Percentiles rank a stretch among this genome's conserved stretches.
Evolutionary conservation across 2,113 vertebrate genomes (phyloP).

Genomic region (Passer montanus): DNA sequence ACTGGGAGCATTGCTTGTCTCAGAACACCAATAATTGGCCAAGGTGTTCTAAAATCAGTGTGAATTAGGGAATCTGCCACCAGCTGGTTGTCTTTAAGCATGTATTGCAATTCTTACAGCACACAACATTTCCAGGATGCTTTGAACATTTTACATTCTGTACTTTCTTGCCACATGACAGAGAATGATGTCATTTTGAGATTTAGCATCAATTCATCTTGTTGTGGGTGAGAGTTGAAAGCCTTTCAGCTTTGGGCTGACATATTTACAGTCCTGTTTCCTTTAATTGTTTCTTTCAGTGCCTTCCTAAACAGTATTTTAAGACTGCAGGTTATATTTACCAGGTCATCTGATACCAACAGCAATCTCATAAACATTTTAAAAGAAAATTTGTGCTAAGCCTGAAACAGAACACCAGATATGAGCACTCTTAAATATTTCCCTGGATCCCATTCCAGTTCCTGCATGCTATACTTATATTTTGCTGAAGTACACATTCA

Average conservation of each 20-base stretch:
- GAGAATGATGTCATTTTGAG: neutral
- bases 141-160: neutral
- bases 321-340: neutral
- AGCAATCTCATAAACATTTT: neutral
- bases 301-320: slow-evolving; percentile 5
- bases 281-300: neutral
- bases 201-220: neutral
- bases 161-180: neutral
- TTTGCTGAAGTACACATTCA: neutral
- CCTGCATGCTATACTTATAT: neutral
- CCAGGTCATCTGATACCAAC: neutral
- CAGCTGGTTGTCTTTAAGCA: neutral
- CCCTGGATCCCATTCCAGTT: neutral
- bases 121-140: neutral
- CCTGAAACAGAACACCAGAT: slow-evolving; percentile 11
- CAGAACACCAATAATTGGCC: neutral
- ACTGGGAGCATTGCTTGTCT: neutral
- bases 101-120: neutral
- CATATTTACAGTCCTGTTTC: neutral
- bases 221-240: neutral
- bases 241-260: neutral
- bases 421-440: neutral
- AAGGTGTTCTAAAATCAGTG: neutral
- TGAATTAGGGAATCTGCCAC: neutral
- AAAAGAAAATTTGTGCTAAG: neutral